A percentile compares a stretch with the other conserved stretches of the same genome.
These are phyloP conservation scores for Eulemur rubriventer DNA, from an alignment of 2,797 vertebrate species.

Conservation along the genomic window DNA sequence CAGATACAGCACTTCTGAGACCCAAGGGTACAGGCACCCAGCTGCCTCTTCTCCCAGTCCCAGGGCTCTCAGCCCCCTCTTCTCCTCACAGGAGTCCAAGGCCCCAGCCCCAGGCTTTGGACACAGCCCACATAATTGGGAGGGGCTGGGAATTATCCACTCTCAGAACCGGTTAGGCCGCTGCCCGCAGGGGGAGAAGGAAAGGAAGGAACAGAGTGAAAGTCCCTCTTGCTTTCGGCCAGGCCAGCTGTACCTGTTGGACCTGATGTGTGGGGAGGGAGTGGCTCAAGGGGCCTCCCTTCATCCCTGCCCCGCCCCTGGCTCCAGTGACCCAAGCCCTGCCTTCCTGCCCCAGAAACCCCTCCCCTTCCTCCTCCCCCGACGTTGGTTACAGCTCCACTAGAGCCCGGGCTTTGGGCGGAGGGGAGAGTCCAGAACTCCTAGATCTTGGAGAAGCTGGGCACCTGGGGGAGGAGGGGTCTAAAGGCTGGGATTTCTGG, in stretches of 20 bases:
- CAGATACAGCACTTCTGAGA: neutral
- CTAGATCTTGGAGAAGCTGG: neutral
- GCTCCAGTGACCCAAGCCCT: constrained; percentile 26
- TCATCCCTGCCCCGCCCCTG: neutral
- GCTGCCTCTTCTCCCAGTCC: neutral
- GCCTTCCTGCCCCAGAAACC: neutral
- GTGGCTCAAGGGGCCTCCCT: neutral
- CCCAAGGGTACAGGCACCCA: neutral
- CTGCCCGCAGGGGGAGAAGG: neutral
- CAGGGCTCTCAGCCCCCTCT: neutral
- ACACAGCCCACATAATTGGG: constrained; percentile 50
- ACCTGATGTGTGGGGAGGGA: constrained; percentile 60
- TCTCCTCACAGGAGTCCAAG: neutral
- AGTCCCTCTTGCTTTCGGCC: constrained; percentile 60
- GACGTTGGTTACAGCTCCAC: neutral
- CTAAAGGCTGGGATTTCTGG: neutral
- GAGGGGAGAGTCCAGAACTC: neutral
- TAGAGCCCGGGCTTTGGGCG: neutral
- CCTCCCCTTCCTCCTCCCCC: neutral
- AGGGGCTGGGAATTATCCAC: constrained; percentile 61
- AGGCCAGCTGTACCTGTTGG: constrained; percentile 65
- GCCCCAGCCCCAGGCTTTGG: neutral
- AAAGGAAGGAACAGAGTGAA: constrained; percentile 49
- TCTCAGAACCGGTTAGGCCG: constrained; percentile 74
- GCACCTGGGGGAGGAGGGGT: neutral